Percentiles rank a stretch among this genome's conserved stretches.
Conservation (phyloP, 2,113 vertebrate genomes). For the Cyanoramphus novaezelandiae region DNA sequence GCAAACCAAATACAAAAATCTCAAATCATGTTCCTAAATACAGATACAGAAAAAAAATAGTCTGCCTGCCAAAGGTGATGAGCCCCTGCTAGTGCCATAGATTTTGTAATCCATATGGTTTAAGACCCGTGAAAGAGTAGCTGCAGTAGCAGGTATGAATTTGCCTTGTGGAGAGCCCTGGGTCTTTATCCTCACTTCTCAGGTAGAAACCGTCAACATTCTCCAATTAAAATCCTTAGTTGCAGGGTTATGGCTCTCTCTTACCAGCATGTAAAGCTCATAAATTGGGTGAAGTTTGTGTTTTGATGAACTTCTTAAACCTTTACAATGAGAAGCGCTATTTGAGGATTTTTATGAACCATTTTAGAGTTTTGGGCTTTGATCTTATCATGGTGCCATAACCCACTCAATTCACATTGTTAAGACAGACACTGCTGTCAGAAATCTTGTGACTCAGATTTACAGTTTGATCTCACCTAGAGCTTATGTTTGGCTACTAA, state of each 20-base stretch:
- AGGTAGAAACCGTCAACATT: neutral
- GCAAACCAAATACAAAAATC: neutral
- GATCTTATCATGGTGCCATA: neutral
- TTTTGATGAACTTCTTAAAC: neutral
- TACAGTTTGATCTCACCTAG: neutral
- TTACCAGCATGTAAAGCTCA: neutral
- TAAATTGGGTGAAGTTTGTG: neutral
- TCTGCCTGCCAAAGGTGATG: neutral
- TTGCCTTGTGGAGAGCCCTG: neutral
- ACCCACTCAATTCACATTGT: neutral
- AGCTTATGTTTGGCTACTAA: neutral
- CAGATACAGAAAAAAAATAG: neutral
- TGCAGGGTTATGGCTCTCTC: neutral
- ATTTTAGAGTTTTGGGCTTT: neutral
- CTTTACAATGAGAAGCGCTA: neutral
- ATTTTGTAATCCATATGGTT: neutral
- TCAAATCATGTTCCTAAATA: neutral
- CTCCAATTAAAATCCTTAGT: neutral
- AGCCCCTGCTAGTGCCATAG: neutral
- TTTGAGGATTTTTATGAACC: neutral
- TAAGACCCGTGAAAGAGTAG: neutral
- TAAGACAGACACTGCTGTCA: neutral
- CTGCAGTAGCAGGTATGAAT: neutral
- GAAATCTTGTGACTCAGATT: neutral
- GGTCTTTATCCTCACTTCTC: neutral